Base-by-base conservation (phyloP, 2,888 invertebrate species). In the Caradrina clavipalpis region DNA sequence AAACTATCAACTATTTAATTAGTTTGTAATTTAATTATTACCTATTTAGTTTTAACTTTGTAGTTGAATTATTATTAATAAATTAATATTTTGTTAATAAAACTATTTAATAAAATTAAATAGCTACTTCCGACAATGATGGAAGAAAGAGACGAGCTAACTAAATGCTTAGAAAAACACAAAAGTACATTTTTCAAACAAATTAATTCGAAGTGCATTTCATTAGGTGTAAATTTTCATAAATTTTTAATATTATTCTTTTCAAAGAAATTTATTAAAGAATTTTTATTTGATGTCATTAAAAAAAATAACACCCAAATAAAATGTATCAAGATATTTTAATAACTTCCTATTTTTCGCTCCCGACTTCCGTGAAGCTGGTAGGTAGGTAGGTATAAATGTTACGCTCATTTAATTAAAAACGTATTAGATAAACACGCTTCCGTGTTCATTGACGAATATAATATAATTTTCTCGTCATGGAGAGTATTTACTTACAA, bases 371-470 rank as follows among this genome's bases (percentile, higher is more conserved):
- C 21, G 21, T 68, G 47, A 54, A 54, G 17, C 45, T 17, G 6
- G 13, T 13, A 17, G 21, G 21, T 13, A 17, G 21, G 21, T 39
- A 60, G 11, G 35, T 13, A 39, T 13, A 39, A 13, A 64, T 51
- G 47, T 51, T 53, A 63, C 56, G 13, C n/a, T 67, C 19, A 49
- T 59, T 69, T 75, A 69, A 77, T 76, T 69, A 74, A 61, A 73
- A 60, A 47, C 22, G 26, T 63, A 60, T 73, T 63, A 57, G 26
- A 73, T 58, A 63, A 73, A 78, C 54, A 76, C 59, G 57, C 67
- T 68, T 59, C 22, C 63, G 57, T 51, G 47, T 64, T 69, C 45
- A 64, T 55, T 51, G 54, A 19, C 17, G 64, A 58, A 65, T 61
- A 67, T 59, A 51, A 78, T 58, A 64, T 64, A 22, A 74, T 57